Evolutionary conservation across 2,113 vertebrate species (phyloP).

Genomic region (Dipodomys merriami): DNA sequence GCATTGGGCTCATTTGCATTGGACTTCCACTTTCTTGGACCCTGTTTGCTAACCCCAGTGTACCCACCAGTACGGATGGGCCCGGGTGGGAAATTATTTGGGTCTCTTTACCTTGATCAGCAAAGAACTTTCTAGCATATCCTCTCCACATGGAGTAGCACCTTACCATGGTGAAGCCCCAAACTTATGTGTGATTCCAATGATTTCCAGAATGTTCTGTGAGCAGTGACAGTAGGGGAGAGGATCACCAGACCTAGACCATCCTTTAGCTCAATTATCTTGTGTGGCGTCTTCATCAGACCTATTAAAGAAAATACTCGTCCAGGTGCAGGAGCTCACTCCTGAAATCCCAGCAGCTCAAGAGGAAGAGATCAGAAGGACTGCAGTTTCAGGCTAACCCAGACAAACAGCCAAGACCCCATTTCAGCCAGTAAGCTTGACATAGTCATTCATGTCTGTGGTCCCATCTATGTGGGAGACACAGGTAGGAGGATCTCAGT

Average conservation of each 20-base stretch:
- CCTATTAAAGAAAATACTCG: background rate
- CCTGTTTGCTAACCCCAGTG: background rate
- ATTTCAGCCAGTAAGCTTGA: no score
- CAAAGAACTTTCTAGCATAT: background rate
- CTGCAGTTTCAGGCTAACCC: no score
- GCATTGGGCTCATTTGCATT: background rate
- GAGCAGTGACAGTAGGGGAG: accelerated
- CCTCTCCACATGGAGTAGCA: accelerated
- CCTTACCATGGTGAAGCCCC: background rate
- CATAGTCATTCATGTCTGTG: no score
- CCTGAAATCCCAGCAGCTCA: no score
- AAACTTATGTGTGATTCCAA: background rate
- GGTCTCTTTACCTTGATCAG: background rate
- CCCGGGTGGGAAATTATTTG: background rate
- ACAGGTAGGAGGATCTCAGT: no score
- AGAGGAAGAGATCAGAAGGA: no score
- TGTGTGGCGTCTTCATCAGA: background rate
- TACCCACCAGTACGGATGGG: no score
- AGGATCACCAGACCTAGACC: background rate
- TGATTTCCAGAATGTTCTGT: background rate
- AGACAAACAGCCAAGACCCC: no score
- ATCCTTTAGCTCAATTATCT: background rate
- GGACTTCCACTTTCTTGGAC: background rate
- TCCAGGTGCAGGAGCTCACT: no score
- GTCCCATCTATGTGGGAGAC: no score